A percentile compares a stretch with the other conserved stretches of the same genome.
Evolutionary conservation across 2,888 invertebrate genomes (phyloP).

Genomic region (Chloromyia formosa): DNA sequence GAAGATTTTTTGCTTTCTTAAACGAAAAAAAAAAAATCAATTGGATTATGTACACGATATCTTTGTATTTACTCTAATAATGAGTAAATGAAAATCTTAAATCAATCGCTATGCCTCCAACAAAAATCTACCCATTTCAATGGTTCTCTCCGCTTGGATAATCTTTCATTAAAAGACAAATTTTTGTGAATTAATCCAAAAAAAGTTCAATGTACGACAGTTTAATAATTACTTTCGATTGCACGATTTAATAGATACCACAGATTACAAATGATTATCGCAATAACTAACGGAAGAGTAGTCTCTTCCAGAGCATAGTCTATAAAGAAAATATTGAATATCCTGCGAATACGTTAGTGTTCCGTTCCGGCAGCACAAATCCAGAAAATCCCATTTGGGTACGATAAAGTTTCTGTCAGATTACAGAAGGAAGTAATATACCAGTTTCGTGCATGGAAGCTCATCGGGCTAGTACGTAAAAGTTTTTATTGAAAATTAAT

Average conservation of each 20-base stretch:
- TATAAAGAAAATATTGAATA: conserved; percentile 28
- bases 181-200: conserved; percentile 26
- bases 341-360: background rate
- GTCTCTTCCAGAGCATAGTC: too few species aligned
- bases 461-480: background rate
- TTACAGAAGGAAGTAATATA: background rate
- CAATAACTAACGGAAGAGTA: conserved; percentile 1
- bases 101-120: too few species aligned
- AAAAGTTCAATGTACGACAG: conserved; percentile 23
- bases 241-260: conserved; percentile 31
- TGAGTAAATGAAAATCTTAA: too few species aligned
- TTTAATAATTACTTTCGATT: conserved; percentile 34
- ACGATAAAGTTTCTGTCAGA: background rate
- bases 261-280: conserved; percentile 18
- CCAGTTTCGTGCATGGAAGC: background rate
- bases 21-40: too few species aligned
- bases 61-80: too few species aligned
- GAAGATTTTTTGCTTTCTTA: too few species aligned
- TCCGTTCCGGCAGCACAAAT: background rate
- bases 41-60: too few species aligned
- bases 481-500: conserved; percentile 39
- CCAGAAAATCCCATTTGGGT: background rate
- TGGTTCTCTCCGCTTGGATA: background rate
- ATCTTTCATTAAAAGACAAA: background rate
- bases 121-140: conserved; percentile 21